Evolutionary conservation across 2,113 vertebrate genomes (phyloP), one percentile per base, ranked within the genome.

Genomic region (Sialia sialis): DNA sequence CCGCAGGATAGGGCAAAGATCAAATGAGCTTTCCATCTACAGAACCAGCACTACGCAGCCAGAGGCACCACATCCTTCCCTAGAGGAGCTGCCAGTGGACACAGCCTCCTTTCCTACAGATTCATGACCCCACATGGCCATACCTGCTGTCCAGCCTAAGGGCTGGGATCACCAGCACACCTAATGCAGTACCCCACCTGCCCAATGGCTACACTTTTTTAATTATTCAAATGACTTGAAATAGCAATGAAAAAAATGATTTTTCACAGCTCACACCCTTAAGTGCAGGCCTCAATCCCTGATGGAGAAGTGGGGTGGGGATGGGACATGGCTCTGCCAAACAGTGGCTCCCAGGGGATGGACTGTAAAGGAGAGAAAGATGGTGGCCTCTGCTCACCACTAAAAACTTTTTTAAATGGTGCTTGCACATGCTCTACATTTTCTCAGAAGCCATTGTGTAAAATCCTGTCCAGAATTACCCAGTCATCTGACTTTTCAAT

Each of bases 261-360:
- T 90, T 92, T 59, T 63, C 52, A 43, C 14, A 49, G 23, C 43
- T 67, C 4, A 6, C 2, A 4, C 19, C 19, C 11, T 6, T 5
- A 7, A 36, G 21, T 0, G 1, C 25, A 48, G 43, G 6, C 25
- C 25, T 23, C 38, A 11, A 16, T 23, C 21, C 25, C 27, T 0
- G 1, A 19, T 0, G 1, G 30, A 67, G 44, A n/a, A 41, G 17
- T 0, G 4, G 20, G 29, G 13, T 3, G 1, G 38, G 17, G 32
- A 29, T 2, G 3, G 20, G 46, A 66, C 1, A 0, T 7, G 23
- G 43, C 13, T 77, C 23, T 74, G 27, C 13, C n/a, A 7, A 74
- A 66, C 19, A 38, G 26, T 3, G 5, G 27, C 51, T 90, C 20
- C 29, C 2, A 4, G 10, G 15, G 2, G 21, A 10, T 26, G 21